Conservation (phyloP, 2,888 invertebrate genomes). For the Cactoblastis cactorum region DNA sequence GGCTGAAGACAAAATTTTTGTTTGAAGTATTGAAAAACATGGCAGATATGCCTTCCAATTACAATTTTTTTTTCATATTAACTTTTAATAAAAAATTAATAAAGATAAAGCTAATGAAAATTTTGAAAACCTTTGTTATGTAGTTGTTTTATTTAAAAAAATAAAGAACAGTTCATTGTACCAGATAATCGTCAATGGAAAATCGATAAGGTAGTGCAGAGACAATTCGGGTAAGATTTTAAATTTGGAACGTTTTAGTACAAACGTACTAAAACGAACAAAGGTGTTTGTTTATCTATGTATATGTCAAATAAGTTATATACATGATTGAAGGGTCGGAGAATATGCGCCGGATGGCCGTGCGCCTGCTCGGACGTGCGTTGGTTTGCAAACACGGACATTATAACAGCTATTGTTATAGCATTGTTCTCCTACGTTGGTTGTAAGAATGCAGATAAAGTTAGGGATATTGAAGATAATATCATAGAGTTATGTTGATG, state of each 20-base stretch:
- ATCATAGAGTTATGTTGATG: not conserved
- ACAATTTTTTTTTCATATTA: too few relatives aligned
- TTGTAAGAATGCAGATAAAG: not conserved
- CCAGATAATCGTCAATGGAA: not conserved
- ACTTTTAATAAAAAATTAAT: too few relatives aligned
- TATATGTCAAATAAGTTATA: conserved; percentile 18
- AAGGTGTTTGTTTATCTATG: conserved; percentile 8
- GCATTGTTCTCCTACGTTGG: conserved; percentile 12
- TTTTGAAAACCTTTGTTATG: too few relatives aligned
- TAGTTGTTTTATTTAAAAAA: too few relatives aligned
- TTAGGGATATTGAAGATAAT: not conserved
- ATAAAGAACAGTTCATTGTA: not conserved
- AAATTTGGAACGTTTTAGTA: not conserved
- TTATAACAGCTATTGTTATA: conserved; percentile 19
- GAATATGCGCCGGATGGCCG: conserved; percentile 44
- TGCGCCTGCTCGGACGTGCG: conserved; percentile 41
- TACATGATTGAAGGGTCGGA: conserved; percentile 26
- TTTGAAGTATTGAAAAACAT: too few relatives aligned
- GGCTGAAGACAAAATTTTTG: too few relatives aligned
- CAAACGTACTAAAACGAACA: not conserved
- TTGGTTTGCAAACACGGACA: conserved; percentile 33
- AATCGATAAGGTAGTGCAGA: conserved; percentile 1
- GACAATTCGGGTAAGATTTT: not conserved
- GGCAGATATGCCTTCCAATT: too few relatives aligned
- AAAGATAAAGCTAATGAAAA: too few relatives aligned